phyloP scores from a whole-genome alignment of 2,113 vertebrate species.

The Perca fluviatilis region DNA sequence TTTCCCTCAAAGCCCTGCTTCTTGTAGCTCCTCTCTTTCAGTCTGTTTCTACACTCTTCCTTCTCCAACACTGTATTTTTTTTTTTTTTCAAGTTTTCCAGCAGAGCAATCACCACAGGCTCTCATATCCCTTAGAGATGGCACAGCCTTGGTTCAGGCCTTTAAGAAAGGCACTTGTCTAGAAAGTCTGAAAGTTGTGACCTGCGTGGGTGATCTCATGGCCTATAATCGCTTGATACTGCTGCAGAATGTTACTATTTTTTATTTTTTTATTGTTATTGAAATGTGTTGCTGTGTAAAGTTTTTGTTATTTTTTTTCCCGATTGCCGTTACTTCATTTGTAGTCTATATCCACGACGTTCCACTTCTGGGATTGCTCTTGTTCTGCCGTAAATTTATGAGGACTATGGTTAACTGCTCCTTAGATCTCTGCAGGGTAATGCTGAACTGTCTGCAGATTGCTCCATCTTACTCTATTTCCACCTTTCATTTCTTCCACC shows the following conservation, averaged over 20 bases:
- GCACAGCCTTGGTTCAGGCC: not conserved
- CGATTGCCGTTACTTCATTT: not conserved
- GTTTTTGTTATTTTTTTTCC: not conserved
- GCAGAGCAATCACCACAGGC: constrained; percentile 29
- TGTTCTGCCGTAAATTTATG: too few relatives aligned
- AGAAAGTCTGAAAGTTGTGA: constrained; percentile 3
- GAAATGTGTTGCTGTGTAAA: not conserved
- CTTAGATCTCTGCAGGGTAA: too few relatives aligned
- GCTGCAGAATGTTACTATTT: not conserved
- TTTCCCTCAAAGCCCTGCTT: constrained; percentile 43
- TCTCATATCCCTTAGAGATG: not conserved
- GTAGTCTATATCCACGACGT: not conserved
- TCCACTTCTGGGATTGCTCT: too few relatives aligned
- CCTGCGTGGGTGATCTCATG: not conserved
- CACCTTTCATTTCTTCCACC: not conserved
- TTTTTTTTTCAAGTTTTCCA: constrained; percentile 17
- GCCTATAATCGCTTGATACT: constrained; percentile 2
- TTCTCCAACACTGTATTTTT: not conserved
- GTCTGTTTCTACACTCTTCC: not conserved
- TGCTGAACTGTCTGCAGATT: not conserved
- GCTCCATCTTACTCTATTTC: not conserved
- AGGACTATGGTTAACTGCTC: too few relatives aligned
- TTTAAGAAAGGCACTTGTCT: constrained; percentile 27
- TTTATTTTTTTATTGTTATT: too few relatives aligned
- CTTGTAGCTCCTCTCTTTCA: constrained; percentile 8